Evolutionary conservation across 1,140 invertebrate species (phyloP).

Genomic region (Hormaphis cornu): DNA sequence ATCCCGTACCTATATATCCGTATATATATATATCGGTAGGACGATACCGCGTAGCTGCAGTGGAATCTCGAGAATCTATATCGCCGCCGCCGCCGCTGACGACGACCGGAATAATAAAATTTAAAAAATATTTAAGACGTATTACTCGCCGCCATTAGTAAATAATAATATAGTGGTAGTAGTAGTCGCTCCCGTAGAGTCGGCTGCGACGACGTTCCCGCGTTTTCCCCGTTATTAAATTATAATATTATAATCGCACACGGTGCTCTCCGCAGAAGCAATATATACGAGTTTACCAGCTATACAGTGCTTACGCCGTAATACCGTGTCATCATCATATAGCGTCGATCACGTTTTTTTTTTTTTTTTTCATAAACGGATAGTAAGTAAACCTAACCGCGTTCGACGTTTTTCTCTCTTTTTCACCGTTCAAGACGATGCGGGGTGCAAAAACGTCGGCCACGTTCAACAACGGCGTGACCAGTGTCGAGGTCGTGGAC

Average conservation of each 20-base stretch:
- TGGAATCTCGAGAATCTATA: constrained; percentile 15
- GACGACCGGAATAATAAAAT: constrained; percentile 24
- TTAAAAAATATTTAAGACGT: constrained; percentile 19
- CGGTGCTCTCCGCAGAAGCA: background rate
- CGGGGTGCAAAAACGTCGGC: background rate
- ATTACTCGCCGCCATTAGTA: background rate
- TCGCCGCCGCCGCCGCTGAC: background rate
- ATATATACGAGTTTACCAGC: too few relatives aligned
- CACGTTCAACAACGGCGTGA: background rate
- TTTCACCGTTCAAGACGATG: background rate
- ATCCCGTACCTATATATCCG: too few relatives aligned
- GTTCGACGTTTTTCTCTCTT: too few relatives aligned
- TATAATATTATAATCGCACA: constrained; percentile 1
- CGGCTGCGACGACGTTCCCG: background rate
- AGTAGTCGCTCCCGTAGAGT: too few relatives aligned
- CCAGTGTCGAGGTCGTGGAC: background rate
- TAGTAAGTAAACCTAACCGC: too few relatives aligned
- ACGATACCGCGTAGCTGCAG: background rate
- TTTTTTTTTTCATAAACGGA: too few relatives aligned
- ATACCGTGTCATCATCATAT: too few relatives aligned
- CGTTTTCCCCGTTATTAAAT: background rate
- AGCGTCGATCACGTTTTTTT: too few relatives aligned
- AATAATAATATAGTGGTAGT: too few relatives aligned
- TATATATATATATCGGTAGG: background rate
- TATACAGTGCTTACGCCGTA: background rate